A percentile compares a stretch with the other conserved stretches of the same genome.
phyloP scores from a whole-genome alignment of 2,888 invertebrate species.

The Hylaea fasciaria region DNA sequence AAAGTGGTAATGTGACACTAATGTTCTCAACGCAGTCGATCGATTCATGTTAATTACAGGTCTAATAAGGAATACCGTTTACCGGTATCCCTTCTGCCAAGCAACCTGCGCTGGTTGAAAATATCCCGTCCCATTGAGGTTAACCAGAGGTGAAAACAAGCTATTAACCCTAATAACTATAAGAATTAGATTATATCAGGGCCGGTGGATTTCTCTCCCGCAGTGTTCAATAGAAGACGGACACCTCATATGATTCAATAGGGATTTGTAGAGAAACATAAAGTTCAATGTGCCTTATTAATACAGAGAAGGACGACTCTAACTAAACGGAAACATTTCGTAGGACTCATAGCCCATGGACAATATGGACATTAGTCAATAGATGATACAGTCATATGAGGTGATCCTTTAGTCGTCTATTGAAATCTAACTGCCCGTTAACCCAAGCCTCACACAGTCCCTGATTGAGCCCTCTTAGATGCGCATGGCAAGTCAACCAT shows the following conservation, averaged over 20 bases:
- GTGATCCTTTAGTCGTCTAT: constrained; percentile 9
- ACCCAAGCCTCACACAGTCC: constrained; percentile 46
- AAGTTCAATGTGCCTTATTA: too few relatives aligned
- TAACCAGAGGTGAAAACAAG: constrained; percentile 67
- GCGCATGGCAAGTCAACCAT: constrained; percentile 49
- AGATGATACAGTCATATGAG: constrained; percentile 4
- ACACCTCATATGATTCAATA: constrained; percentile 12
- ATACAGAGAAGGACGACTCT: too few relatives aligned
- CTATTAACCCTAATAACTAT: constrained; percentile 21
- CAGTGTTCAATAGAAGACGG: constrained; percentile 1
- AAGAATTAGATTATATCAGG: constrained; percentile 19
- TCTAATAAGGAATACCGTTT: constrained; percentile 73
- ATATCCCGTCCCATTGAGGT: constrained; percentile 56
- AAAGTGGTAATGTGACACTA: neutral
- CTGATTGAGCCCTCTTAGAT: constrained; percentile 52
- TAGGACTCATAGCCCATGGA: neutral
- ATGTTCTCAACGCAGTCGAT: constrained; percentile 45
- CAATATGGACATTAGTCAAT: neutral
- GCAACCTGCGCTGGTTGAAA: constrained; percentile 75
- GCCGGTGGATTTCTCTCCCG: constrained; percentile 6
- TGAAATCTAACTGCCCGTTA: constrained; percentile 1
- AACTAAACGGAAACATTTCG: too few relatives aligned
- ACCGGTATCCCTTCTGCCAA: constrained; percentile 77
- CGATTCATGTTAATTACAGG: constrained; percentile 72
- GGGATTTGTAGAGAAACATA: too few relatives aligned